Evolutionary conservation across 2,797 vertebrate genomes (phyloP).

Genomic region (Pangasius larnaudii): DNA sequence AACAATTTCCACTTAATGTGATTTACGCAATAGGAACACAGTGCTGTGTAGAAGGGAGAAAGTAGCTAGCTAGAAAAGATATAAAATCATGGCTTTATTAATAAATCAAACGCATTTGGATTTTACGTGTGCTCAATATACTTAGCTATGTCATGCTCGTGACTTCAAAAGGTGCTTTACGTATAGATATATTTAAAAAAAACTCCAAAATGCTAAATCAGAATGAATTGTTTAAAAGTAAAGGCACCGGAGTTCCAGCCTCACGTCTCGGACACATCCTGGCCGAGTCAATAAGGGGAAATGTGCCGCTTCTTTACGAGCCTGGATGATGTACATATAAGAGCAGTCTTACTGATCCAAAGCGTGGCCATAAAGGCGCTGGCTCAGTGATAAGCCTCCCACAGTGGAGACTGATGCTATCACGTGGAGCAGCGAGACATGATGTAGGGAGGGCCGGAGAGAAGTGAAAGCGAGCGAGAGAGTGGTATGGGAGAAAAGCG

Average conservation of each 20-base stretch:
- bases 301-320: slow-evolving; percentile 40
- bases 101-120: not conserved
- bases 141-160: not conserved
- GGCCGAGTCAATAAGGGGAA: slow-evolving; percentile 45
- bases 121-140: not conserved
- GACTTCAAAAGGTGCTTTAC: not conserved
- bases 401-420: slow-evolving; percentile 50
- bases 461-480: slow-evolving; percentile 6
- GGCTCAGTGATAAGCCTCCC: slow-evolving; percentile 51
- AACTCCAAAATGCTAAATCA: not conserved
- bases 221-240: not conserved
- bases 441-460: not conserved
- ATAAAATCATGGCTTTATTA: not conserved
- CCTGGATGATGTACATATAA: slow-evolving; percentile 44
- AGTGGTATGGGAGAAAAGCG: not conserved
- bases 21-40: not conserved
- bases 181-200: not conserved
- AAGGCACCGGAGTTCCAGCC: not conserved
- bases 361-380: slow-evolving; percentile 41
- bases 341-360: slow-evolving; percentile 36
- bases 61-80: not conserved
- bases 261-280: slow-evolving; percentile 31
- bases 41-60: not conserved
- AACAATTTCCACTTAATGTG: not conserved
- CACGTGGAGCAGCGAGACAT: not conserved